Evolutionary conservation across 2,888 invertebrate species (phyloP), one percentile per base, ranked within the genome.

Genomic region (Axea sp.): DNA sequence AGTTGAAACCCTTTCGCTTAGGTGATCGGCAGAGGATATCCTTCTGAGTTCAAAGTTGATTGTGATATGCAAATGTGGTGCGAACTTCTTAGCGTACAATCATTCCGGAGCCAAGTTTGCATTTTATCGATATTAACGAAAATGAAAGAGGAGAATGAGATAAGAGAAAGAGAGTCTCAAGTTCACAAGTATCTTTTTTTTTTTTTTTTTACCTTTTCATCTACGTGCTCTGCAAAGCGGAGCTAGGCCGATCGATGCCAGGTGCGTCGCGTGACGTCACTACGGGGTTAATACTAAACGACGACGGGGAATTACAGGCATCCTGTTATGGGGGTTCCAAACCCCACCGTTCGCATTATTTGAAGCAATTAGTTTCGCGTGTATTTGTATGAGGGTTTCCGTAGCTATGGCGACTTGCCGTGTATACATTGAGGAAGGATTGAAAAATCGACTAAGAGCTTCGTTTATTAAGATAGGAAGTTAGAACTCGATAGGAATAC

Each of bases 211-310:
- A 5, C 7, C 64, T 30, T 28, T 39, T 35, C 9, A 26, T 59
- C 14, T n/a, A n/a, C 43, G 41, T 12, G 57, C 39, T 30, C 39
- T 24, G 24, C 62, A 31, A 19, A 41, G 31, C 33, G 33, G 3
- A 28, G 39, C 14, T 26, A 9, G 19, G 12, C 14, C 41, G 62
- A 71, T 71, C 71, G 62, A 71, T 64, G 57, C 71, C 71, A 71
- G 71, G 71, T 71, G 71, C 49, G 47, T 43, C 24, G 47, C 33
- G 35, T 64, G 71, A 71, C 71, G 71, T 71, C 62, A 71, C 14
- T 28, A 8, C 43, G 55, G 71, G 71, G 62, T 62, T 62, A 62
- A 55, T 43, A 30, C 47, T 11, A 11, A 62, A 49, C 49, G 41
- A 55, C 33, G 17, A 28, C 51, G 30, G 30, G 39, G 28, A 60